Percentiles rank a stretch among this genome's conserved stretches.
Conservation (phyloP, 2,797 vertebrate species). For the Esox lucius region DNA sequence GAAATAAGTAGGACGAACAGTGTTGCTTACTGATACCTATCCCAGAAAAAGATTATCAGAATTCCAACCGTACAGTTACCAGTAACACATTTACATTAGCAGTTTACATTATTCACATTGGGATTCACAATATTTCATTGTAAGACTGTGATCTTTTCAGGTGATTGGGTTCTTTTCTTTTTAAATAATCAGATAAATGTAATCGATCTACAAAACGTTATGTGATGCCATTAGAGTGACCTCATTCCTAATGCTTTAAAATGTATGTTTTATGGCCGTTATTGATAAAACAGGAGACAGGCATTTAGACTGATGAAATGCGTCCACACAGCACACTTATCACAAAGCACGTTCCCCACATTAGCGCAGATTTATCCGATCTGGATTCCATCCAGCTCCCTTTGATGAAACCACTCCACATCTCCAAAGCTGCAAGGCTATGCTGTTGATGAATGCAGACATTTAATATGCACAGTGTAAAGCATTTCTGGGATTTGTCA, state of each 20-base stretch:
- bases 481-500: neutral
- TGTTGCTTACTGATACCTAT: neutral
- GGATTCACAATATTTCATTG: neutral
- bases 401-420: constrained; percentile 20
- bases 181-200: neutral
- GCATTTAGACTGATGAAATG: constrained; percentile 37
- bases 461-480: neutral
- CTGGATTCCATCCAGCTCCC: constrained; percentile 41
- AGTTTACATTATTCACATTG: neutral
- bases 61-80: neutral
- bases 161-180: neutral
- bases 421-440: neutral
- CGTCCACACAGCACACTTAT: constrained; percentile 39
- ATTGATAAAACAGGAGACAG: constrained; percentile 7
- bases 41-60: neutral
- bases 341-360: constrained; percentile 14
- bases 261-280: constrained; percentile 28
- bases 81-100: neutral
- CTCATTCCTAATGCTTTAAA: neutral
- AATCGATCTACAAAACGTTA: neutral
- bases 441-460: neutral
- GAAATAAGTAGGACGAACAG: constrained; percentile 15
- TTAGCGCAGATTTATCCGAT: constrained; percentile 22
- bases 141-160: neutral
- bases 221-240: neutral